Evolutionary conservation across 2,797 vertebrate species (phyloP), one percentile per base, ranked within the genome.

Genomic region (Ptychobarbus kaznakovi): DNA sequence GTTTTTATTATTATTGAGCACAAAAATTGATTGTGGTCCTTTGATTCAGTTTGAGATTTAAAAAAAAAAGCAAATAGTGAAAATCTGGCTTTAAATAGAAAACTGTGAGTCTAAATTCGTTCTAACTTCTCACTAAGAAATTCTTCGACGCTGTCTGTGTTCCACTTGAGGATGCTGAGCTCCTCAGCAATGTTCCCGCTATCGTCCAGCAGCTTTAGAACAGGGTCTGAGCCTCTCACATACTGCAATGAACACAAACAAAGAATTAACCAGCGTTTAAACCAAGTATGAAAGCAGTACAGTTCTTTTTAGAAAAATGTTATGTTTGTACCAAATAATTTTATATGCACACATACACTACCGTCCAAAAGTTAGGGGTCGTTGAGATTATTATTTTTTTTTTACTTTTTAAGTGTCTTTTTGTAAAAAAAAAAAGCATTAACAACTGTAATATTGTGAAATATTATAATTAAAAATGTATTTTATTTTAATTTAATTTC

Each of bases 151-250:
- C 98, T 99, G 93, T 99, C 98, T 1, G 98, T 99, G 93, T 99
- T 99, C 98, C 98, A 99, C 91, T 99, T 99, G 93, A 98, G 96
- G 94, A 99, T 99, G 96, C 98, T 99, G 87, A 99, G 95, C 81
- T 99, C 98, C 91, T 99, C 98, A 88, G 97, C 97, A 65, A 99
- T 98, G 96, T 99, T 99, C 97, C 98, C 98, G 77, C 90, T 96
- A 90, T 99, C 97, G 8, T 99, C 98, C 97, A 99, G 93, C 90
- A 99, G 97, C 96, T 99, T 99, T 51, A 99, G 95, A 11, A 99
- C 95, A 95, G 98, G 98, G 90, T 99, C 98, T 46, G 98, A 97
- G 90, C 98, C 98, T 92, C 97, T 96, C 72, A 99, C 98, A 70
- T 99, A 99, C 98, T 99, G 90, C 2, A 65, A 58, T 6, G 28